Evolutionary conservation across 2,797 vertebrate genomes (phyloP).

Genomic region (Sebastes hubbsi): DNA sequence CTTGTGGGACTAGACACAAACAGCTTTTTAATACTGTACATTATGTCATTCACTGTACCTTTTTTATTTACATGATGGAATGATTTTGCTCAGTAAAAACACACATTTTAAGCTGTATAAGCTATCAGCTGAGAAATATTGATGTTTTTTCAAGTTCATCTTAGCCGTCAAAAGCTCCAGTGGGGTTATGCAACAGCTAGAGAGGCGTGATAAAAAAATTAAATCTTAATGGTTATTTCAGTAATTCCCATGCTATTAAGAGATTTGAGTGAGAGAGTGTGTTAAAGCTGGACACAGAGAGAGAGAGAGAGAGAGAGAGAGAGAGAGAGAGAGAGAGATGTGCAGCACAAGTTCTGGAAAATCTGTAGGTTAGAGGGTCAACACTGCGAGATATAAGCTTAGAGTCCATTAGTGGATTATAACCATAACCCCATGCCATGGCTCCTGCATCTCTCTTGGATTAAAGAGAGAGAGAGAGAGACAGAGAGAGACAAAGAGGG

Average conservation of each 20-base stretch:
- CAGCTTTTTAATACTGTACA: neutral
- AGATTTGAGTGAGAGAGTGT: conserved; percentile 41
- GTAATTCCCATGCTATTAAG: conserved; percentile 14
- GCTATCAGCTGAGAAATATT: neutral
- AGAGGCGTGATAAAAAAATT: neutral
- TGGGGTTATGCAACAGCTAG: conserved; percentile 37
- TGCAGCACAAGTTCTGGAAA: conserved; percentile 29
- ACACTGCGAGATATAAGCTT: conserved; percentile 65
- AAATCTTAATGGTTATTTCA: conserved; percentile 29
- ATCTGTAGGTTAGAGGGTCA: conserved; percentile 65
- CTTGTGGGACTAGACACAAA: conserved; percentile 26
- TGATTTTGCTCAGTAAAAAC: neutral
- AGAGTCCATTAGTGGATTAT: conserved; percentile 82
- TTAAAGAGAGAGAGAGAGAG: conserved; percentile 60
- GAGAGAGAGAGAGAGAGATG: neutral
- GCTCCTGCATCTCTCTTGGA: conserved; percentile 66
- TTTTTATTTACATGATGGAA: neutral
- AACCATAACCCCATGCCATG: conserved; percentile 66
- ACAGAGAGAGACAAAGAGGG: conserved; percentile 44
- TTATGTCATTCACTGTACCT: neutral
- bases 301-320: conserved; percentile 1
- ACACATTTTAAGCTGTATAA: neutral
- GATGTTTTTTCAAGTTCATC: neutral
- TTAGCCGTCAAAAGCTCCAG: neutral
- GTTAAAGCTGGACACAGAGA: conserved; percentile 4